phyloP scores from a whole-genome alignment of 2,113 vertebrate genomes.

The Tachycineta bicolor region DNA sequence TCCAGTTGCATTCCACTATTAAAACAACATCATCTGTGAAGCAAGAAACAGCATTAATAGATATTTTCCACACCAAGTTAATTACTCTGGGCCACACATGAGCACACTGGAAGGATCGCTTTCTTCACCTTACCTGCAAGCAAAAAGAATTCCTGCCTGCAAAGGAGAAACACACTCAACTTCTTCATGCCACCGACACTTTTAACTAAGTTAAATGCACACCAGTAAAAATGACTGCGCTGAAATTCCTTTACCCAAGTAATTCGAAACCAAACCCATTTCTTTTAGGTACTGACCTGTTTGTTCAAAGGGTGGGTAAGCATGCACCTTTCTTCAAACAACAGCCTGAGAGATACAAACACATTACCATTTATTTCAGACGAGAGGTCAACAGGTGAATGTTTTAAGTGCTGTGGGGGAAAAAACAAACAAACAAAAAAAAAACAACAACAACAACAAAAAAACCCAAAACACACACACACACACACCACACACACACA shows the following conservation, averaged over 20 bases:
- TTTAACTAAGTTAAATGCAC: not conserved
- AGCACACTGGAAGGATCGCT: not conserved
- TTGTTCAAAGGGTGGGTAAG: not conserved
- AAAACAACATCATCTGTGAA: not conserved
- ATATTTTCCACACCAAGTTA: not conserved
- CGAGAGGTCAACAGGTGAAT: not conserved
- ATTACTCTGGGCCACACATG: not conserved
- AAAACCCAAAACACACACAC: too few species aligned
- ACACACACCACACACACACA: too few species aligned
- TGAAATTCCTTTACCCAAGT: not conserved
- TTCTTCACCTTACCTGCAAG: not conserved
- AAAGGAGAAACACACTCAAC: not conserved
- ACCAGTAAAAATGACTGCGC: not conserved
- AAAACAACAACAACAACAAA: too few species aligned
- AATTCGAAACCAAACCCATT: not conserved
- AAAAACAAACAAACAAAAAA: too few species aligned
- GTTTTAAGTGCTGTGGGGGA: not conserved
- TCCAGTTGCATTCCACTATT: not conserved
- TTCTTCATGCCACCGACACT: not conserved
- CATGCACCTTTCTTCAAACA: conserved; percentile 5
- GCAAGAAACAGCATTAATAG: not conserved
- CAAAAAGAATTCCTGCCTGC: not conserved
- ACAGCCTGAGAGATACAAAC: not conserved
- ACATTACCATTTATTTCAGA: not conserved
- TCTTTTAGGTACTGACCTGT: conserved; percentile 51